Conservation (phyloP, 2,888 invertebrate genomes). For the Tipula helvola region DNA sequence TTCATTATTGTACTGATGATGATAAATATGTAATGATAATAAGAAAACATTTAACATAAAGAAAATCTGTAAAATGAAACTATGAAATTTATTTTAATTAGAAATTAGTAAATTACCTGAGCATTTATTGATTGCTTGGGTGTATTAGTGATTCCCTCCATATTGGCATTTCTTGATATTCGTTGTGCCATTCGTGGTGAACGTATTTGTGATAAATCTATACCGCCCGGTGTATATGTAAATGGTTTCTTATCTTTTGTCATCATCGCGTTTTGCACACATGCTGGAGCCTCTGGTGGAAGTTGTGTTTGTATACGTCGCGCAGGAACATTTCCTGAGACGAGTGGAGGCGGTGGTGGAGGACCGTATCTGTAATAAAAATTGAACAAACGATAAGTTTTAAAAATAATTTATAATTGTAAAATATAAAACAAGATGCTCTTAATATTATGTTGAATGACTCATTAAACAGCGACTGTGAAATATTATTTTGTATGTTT, state of each 20-base stretch:
- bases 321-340: conserved; percentile 23
- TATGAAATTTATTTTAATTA: conserved; percentile 12
- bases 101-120: conserved; percentile 21
- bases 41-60: not conserved
- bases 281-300: conserved; percentile 62
- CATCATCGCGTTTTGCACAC: conserved; percentile 89
- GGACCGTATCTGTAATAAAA: conserved; percentile 30
- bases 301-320: conserved; percentile 23
- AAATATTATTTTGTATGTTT: not conserved
- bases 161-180: conserved; percentile 52
- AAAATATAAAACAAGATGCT: not conserved
- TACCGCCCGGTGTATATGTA: conserved; percentile 89
- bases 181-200: conserved; percentile 83
- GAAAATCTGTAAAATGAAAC: conserved; percentile 22
- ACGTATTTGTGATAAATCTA: conserved; percentile 79
- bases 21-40: not conserved
- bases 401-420: not conserved
- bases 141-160: conserved; percentile 51
- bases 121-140: conserved; percentile 40
- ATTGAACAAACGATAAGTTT: not conserved
- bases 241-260: conserved; percentile 94
- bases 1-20: conserved; percentile 20
- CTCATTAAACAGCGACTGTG: not conserved
- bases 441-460: not conserved
- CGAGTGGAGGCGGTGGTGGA: conserved; percentile 29